Conservation (phyloP, 2,797 vertebrate genomes). For the Pitangus sulphuratus region DNA sequence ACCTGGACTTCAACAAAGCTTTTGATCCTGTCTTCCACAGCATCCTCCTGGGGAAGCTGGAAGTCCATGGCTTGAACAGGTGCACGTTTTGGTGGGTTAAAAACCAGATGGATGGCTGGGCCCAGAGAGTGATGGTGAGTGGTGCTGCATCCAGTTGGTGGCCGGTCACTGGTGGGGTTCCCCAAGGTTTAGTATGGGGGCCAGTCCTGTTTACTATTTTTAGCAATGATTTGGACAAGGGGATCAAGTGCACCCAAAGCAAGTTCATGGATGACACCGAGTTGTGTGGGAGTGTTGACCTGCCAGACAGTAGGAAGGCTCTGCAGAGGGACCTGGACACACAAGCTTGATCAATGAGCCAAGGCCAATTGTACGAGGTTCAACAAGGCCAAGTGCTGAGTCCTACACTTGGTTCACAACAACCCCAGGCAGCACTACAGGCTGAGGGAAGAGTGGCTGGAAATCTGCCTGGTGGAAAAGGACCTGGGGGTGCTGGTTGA, state of each 20-base stretch:
- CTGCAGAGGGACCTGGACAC: background rate
- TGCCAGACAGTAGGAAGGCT: background rate
- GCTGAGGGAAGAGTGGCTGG: background rate
- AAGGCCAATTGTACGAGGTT: background rate
- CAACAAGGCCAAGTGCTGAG: background rate
- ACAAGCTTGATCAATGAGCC: background rate
- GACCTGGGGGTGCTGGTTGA: background rate
- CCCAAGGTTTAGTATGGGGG: background rate
- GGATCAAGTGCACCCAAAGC: background rate
- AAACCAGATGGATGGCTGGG: background rate
- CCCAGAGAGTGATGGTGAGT: background rate
- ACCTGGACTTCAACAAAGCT: too few relatives aligned
- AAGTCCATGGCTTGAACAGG: too few relatives aligned
- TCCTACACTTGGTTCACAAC: background rate
- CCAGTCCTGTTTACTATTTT: background rate
- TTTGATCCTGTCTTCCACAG: too few relatives aligned
- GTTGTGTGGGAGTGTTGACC: background rate
- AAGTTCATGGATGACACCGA: background rate
- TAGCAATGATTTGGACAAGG: background rate
- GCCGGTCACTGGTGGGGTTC: accelerated
- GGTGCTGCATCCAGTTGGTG: background rate
- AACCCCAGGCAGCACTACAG: background rate
- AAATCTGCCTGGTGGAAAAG: background rate
- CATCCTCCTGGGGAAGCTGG: too few relatives aligned
- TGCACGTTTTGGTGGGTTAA: background rate